These are phyloP conservation scores for Muscicapa striata DNA, from an alignment of 2,797 vertebrate genomes.

Conservation along the genomic window DNA sequence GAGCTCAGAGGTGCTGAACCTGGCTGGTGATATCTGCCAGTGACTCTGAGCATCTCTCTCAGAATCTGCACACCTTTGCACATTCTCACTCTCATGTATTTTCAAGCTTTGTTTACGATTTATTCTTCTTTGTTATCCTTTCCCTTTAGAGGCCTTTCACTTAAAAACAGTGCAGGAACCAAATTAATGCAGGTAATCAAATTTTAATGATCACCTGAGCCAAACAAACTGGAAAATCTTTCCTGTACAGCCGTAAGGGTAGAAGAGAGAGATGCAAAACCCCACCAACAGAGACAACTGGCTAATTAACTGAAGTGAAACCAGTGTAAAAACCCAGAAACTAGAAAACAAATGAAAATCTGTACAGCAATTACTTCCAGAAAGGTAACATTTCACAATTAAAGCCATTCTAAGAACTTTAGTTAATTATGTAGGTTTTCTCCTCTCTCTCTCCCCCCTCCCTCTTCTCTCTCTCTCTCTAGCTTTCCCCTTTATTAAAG, in stretches of 20 bases:
- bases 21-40: background rate
- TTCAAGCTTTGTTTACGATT: background rate
- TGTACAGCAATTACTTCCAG: conserved; percentile 58
- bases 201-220: conserved; percentile 55
- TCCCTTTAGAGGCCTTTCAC: conserved; percentile 6
- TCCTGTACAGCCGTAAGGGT: conserved; percentile 21
- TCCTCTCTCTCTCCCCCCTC: background rate
- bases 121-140: background rate
- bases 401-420: conserved; percentile 66
- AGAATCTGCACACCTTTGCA: background rate
- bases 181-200: conserved; percentile 44
- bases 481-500: conserved; percentile 69
- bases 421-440: conserved; percentile 69
- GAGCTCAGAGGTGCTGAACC: background rate
- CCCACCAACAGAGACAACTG: conserved; percentile 40
- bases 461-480: background rate
- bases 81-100: background rate
- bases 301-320: conserved; percentile 71
- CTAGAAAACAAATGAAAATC: conserved; percentile 55
- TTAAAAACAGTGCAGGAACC: background rate
- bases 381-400: conserved; percentile 72
- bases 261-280: conserved; percentile 37
- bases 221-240: conserved; percentile 54
- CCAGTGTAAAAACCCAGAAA: background rate
- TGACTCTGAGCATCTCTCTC: background rate